Evolutionary conservation across 1,140 invertebrate species (phyloP), one percentile per base, ranked within the genome.

Genomic region (Phortica variegata): DNA sequence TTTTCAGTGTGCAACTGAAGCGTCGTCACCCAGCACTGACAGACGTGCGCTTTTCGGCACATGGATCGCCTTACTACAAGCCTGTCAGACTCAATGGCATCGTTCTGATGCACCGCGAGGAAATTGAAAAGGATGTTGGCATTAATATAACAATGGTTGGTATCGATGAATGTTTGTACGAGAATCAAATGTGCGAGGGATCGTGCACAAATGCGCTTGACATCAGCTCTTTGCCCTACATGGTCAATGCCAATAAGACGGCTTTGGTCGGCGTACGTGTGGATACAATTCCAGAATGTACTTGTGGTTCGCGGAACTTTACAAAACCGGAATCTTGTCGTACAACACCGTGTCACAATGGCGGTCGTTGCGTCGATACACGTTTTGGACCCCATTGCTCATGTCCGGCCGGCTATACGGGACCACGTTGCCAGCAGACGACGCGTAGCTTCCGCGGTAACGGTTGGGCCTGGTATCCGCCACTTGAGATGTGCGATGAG

Each of bases 131-230:
- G 58, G 87, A 90, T 54, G 88, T 97, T 7, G 94, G 93, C 19
- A 91, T 97, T 38, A 94, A 95, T 61, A 95, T 98, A 32, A 93
- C 91, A 3, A 96, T 97, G 93, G 93, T 97, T 2, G 93, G 93
- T 45, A 97, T 98, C 55, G 94, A 98, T 65, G 93, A 97, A 78
- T 98, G 96, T 77, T 79, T 96, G 20, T 92, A 94, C 73, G 93
- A 96, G 79, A 93, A 96, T 71, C 88, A 93, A 65, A 90, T 89
- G 78, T 98, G 95, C 78, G 93, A 97, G 77, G 92, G 91, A 6
- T 96, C 93, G 42, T 98, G 96, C 77, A 95, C 93, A 2, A 98
- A 96, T 77, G 84, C 85, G 23, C 78, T 97, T 19, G 89, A 93
- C 59, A 92, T 96, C 41, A 93, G 88, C 74, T 85, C 86, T 50